A percentile compares a stretch with the other conserved stretches of the same genome.
Conservation (phyloP, 2,113 vertebrate genomes). For the Zapornia atra region DNA sequence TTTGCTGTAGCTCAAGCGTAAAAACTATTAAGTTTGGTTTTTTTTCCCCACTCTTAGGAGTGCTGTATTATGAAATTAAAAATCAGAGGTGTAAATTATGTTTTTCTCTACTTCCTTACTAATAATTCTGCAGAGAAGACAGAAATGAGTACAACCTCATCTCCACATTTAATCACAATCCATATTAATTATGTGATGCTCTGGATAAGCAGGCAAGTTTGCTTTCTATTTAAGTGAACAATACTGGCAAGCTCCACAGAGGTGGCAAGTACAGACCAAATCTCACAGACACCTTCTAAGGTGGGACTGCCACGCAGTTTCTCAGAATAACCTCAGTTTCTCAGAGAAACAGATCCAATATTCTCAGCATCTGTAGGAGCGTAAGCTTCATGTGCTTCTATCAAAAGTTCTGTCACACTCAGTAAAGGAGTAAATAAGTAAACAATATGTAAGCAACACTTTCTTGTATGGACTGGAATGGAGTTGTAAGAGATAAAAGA, state of each 20-base stretch:
- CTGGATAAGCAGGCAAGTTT: not conserved
- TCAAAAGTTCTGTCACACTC: not conserved
- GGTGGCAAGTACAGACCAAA: not conserved
- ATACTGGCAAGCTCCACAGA: not conserved
- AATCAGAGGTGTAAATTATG: not conserved
- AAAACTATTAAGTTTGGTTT: not conserved
- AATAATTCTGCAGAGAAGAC: not conserved
- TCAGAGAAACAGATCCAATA: not conserved
- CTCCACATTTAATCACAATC: not conserved
- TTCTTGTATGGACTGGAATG: not conserved
- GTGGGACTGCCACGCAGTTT: not conserved
- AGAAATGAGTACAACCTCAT: not conserved
- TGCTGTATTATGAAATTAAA: not conserved
- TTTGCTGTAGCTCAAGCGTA: not conserved
- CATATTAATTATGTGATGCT: not conserved
- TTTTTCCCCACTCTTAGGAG: not conserved
- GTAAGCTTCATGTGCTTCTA: not conserved
- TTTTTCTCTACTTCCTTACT: not conserved
- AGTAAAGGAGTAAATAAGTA: fast-evolving
- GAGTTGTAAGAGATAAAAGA: not conserved
- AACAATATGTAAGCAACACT: not conserved
- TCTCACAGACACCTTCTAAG: not conserved
- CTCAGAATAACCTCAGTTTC: not conserved
- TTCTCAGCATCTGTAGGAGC: not conserved
- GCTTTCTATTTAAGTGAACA: not conserved